Base-by-base conservation (phyloP, 2,888 invertebrate species). In the Pseudanteris insignis region DNA sequence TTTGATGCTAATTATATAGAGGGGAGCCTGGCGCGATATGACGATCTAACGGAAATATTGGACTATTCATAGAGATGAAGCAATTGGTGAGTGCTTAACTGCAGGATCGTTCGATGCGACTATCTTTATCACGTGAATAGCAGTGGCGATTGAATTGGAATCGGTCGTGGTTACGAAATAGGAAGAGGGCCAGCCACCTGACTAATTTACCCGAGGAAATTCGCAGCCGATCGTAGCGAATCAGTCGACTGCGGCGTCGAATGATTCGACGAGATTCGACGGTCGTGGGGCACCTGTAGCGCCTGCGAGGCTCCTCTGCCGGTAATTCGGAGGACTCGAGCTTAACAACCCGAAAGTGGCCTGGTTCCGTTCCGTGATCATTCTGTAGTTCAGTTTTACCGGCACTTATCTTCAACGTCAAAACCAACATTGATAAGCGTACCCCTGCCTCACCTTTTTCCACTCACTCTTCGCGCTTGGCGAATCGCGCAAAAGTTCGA, bases 121-220 rank as follows among this genome's bases (percentile, higher is more conserved):
- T 36, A 15, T 18, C 18, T 18, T 33, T 33, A 10, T 13, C 14
- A n/a, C 28, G 13, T 28, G 6, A 4, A 3, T 11, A 1, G 32
- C 13, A 14, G 30, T 15, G 26, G 26, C 26, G 6, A 26, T 26
- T 41, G 47, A 47, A 55, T 55, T 47, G 41, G 41, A 55, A 41
- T 55, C 47, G 55, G 47, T 18, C 36, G 55, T 36, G 28, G 40
- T 41, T 47, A 67, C 61, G 67, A 70, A 67, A 66, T 64, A 70
- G 67, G 65, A 69, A 69, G 44, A 43, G 70, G 70, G 70, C 67
- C 69, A 69, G 66, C 68, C 66, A n/a, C 64, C 71, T 26, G 67
- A 66, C 72, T 75, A 76, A 75, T 75, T 75, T 76, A 74, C 75
- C 74, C 67, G 70, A 75, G 74, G 75, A 76, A 75, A 75, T 74